Evolutionary conservation across 2,888 invertebrate species (phyloP).

Genomic region (Parnassius orleans): DNA sequence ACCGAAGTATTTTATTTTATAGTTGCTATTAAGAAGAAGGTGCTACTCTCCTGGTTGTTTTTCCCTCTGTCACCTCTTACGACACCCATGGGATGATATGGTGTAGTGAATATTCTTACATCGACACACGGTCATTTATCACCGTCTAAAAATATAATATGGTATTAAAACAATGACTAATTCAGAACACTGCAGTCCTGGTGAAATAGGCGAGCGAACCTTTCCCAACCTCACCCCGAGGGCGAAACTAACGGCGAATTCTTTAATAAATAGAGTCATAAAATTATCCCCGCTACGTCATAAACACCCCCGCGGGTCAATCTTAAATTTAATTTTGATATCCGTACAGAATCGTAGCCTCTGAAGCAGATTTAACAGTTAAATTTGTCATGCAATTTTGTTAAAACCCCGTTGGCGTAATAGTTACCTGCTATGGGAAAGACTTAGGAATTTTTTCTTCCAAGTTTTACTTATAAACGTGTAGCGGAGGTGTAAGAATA

Average conservation of each 20-base stretch:
- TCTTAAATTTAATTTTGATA: constrained; percentile 46
- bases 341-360: constrained; percentile 31
- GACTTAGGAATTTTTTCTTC: background rate
- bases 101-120: too few species aligned
- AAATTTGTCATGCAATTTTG: constrained; percentile 38
- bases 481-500: too few species aligned
- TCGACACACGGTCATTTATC: too few species aligned
- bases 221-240: constrained; percentile 7
- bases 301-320: constrained; percentile 36
- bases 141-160: too few species aligned
- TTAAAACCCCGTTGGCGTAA: constrained; percentile 11
- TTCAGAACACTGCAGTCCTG: too few species aligned
- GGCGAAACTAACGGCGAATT: constrained; percentile 20
- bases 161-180: too few species aligned
- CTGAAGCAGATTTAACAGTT: constrained; percentile 29
- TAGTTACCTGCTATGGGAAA: constrained; percentile 13
- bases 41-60: too few species aligned
- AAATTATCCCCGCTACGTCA: constrained; percentile 43
- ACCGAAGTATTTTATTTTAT: too few species aligned
- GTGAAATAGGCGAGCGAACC: background rate
- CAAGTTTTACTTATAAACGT: too few species aligned
- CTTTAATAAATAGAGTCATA: constrained; percentile 45
- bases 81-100: too few species aligned
- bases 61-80: too few species aligned
- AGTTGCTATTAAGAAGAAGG: too few species aligned